These are phyloP conservation scores for Odobenus rosmarus DNA, from an alignment of 2,113 vertebrate genomes.

Conservation along the genomic window DNA sequence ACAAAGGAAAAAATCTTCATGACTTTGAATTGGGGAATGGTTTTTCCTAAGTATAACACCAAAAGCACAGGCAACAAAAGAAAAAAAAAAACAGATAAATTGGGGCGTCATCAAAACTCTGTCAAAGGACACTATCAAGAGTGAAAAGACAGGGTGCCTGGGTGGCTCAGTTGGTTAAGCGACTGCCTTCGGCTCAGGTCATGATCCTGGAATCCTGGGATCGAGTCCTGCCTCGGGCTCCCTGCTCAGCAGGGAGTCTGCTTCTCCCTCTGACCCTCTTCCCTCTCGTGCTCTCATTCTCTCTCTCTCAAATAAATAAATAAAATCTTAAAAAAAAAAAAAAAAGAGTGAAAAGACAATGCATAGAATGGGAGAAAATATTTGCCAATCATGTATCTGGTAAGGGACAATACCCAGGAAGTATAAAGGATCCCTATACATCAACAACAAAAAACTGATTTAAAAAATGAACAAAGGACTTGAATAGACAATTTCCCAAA, in stretches of 20 bases:
- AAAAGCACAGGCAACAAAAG: not conserved
- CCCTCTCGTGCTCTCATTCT: too few relatives aligned
- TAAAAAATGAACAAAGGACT: not conserved
- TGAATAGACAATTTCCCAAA: not conserved
- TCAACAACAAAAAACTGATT: not conserved
- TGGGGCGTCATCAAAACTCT: not conserved
- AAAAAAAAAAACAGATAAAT: not conserved
- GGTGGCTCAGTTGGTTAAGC: too few relatives aligned
- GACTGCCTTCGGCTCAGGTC: too few relatives aligned
- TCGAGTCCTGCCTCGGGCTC: too few relatives aligned
- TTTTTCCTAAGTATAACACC: not conserved
- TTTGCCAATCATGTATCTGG: not conserved
- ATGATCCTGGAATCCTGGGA: too few relatives aligned
- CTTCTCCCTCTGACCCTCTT: too few relatives aligned
- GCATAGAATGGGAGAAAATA: not conserved
- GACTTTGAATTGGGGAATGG: not conserved
- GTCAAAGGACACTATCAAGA: not conserved
- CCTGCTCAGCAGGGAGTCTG: too few relatives aligned
- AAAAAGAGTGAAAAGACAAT: not conserved
- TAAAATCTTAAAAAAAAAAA: not conserved
- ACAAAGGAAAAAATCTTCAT: not conserved
- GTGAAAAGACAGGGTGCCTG: not conserved
- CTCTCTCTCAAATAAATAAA: too few relatives aligned
- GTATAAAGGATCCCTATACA: not conserved
- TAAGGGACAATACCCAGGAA: not conserved